Base-by-base conservation (phyloP, 2,113 vertebrate genomes). In the Alectura lathami region DNA sequence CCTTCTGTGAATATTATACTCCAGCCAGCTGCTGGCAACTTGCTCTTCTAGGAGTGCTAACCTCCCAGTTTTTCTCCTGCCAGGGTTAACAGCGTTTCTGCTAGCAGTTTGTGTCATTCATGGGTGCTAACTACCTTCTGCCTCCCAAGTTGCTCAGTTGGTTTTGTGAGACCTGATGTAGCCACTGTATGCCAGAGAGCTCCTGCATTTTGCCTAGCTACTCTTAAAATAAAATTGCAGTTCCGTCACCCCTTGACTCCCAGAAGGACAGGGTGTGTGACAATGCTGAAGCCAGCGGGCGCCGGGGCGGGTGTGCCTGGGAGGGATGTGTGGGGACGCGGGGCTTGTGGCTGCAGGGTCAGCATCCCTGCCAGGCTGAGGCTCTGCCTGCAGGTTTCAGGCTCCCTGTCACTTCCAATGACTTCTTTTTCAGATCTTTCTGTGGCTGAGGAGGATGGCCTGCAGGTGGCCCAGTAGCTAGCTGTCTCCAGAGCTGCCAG, bases 381-480 rank as follows among this genome's bases (percentile, higher is more conserved):
- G 78, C 90, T 96, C 47, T 91, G 89, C 93, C 96, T 92, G 94
- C 53, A 72, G 94, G 97, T 96, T n/a, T 89, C 68, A 53, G 92
- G 83, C 92, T 97, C 93, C 94, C 96, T 98, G 97, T 97, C 97
- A 96, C 94, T 97, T 97, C 95, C 88, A 97, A 98, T 97, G 96
- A 97, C 75, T 96, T 97, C 80, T 91, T 83, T 91, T 85, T 84
- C 87, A 94, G 93, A 91, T 96, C 21, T 87, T 83, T 89, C 79
- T 86, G 91, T 89, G 77, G 75, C 81, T 95, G 92, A 92, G 94
- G 84, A 87, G 94, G 89, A 89, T 96, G 95, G 97, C 97, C 98
- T 97, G 97, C 97, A 98, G 98, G 97, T 96, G 97, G 97, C 97
- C 97, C 63, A 83, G 91, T 83, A 89, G 97, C 94, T 72, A 94